Conservation (phyloP, 2,797 vertebrate species). For the Myotis myotis region DNA sequence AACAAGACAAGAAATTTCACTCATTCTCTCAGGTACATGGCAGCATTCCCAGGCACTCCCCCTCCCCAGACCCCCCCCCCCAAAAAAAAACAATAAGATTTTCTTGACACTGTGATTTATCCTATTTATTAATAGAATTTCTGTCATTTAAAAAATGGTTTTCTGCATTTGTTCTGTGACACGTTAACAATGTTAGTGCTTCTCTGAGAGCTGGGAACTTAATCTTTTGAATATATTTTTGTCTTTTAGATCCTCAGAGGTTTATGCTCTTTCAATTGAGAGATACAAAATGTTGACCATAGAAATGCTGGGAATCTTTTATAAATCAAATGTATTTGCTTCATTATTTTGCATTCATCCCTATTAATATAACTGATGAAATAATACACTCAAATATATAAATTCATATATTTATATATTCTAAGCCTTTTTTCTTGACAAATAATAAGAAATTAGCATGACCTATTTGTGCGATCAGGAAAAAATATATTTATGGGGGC, state of each 20-base stretch:
- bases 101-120: background rate
- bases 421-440: background rate
- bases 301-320: background rate
- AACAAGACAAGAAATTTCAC: background rate
- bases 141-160: background rate
- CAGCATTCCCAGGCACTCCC: background rate
- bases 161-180: background rate
- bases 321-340: background rate
- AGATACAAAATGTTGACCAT: background rate
- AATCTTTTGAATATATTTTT: background rate
- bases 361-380: background rate
- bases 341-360: background rate
- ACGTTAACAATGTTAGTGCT: background rate
- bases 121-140: background rate
- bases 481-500: background rate
- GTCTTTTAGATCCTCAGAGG: background rate
- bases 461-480: background rate
- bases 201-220: background rate
- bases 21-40: background rate
- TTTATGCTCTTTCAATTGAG: background rate
- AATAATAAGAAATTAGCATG: background rate
- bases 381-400: background rate
- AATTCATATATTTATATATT: background rate
- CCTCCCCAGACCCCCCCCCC: fast-evolving
- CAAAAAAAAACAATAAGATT: background rate